A percentile compares a stretch with the other conserved stretches of the same genome.
Evolutionary conservation across 2,113 vertebrate genomes (phyloP).

Genomic region (Paralichthys olivaceus): DNA sequence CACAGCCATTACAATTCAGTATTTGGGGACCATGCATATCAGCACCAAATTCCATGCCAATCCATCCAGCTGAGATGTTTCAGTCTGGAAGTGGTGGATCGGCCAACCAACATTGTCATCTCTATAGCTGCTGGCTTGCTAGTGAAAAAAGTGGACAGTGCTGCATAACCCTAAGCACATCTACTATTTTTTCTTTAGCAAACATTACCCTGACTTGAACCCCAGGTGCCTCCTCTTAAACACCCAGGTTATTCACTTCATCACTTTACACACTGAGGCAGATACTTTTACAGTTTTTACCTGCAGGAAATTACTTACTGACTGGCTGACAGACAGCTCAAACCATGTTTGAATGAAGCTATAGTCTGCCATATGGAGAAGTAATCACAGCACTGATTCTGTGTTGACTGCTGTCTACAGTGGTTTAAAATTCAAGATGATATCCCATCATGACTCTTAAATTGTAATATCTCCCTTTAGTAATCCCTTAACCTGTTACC

Average conservation of each 20-base stretch:
- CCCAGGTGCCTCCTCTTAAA: constrained; percentile 1
- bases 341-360: constrained; percentile 34
- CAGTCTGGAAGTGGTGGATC: neutral
- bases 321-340: constrained; percentile 34
- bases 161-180: constrained; percentile 2
- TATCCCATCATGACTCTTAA: neutral
- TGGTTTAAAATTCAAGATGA: neutral
- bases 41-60: neutral
- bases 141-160: neutral
- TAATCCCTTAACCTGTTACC: neutral
- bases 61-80: neutral
- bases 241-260: constrained; percentile 22
- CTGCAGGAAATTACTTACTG: constrained; percentile 62
- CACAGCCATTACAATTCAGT: no score
- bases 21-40: neutral
- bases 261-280: constrained; percentile 21
- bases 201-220: constrained; percentile 25
- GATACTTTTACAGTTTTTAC: constrained; percentile 57
- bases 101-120: neutral
- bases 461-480: neutral
- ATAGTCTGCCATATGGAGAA: constrained; percentile 43
- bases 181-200: neutral
- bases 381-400: constrained; percentile 32
- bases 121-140: neutral
- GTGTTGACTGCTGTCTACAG: neutral